Evolutionary conservation across 2,797 vertebrate species (phyloP).

Genomic region (Gouania willdenowi): DNA sequence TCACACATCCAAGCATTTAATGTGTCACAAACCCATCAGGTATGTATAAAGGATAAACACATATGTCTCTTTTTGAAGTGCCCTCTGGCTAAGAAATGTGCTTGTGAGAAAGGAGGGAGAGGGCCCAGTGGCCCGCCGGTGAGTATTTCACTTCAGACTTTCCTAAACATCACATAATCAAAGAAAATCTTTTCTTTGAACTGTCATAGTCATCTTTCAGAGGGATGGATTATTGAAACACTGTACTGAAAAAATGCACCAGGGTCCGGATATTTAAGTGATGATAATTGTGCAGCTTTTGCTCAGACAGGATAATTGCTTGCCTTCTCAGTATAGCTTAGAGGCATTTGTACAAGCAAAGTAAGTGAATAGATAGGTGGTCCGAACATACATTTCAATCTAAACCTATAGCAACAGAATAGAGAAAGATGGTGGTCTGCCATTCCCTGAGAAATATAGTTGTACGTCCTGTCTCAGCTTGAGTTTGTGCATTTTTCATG

Average conservation of each 20-base stretch:
- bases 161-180: conserved; percentile 13
- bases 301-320: conserved; percentile 42
- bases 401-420: conserved; percentile 36
- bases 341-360: conserved; percentile 16
- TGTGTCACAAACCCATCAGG: conserved; percentile 2
- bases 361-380: conserved; percentile 19
- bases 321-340: conserved; percentile 26
- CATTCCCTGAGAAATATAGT: conserved; percentile 28
- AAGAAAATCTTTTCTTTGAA: conserved; percentile 24
- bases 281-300: conserved; percentile 39
- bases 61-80: conserved; percentile 74
- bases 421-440: not conserved
- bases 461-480: conserved; percentile 9
- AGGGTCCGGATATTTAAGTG: conserved; percentile 28
- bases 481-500: conserved; percentile 39
- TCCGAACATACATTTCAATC: conserved; percentile 23
- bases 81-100: conserved; percentile 77
- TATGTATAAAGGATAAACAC: conserved; percentile 11
- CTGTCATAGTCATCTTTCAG: conserved; percentile 7
- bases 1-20: not conserved
- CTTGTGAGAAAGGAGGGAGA: conserved; percentile 88
- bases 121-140: conserved; percentile 81
- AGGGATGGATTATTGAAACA: conserved; percentile 7
- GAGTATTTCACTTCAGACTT: conserved; percentile 61
- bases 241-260: conserved; percentile 6